phyloP scores from a whole-genome alignment of 2,113 vertebrate genomes.

The Lucifuga dentata region DNA sequence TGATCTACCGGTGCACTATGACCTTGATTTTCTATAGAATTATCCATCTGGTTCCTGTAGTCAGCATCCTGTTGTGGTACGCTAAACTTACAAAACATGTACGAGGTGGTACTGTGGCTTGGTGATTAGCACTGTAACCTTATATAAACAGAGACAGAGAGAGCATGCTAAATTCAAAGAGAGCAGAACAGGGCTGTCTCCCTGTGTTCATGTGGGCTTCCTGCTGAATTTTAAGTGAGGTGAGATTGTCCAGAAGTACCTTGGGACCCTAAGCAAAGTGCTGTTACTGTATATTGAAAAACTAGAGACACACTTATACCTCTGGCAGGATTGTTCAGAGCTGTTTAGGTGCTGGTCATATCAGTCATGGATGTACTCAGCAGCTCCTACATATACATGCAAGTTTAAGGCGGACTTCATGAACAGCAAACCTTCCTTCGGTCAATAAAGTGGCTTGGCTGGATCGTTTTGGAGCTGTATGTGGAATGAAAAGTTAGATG shows the following conservation, averaged over 20 bases:
- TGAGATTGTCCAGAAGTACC: background rate
- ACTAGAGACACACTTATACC: too few relatives aligned
- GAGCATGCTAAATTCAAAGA: background rate
- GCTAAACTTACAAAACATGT: slow-evolving; percentile 19
- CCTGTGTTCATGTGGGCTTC: background rate
- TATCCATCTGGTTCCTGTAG: slow-evolving; percentile 64
- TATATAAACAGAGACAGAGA: background rate
- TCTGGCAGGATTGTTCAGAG: too few relatives aligned
- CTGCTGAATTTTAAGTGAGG: background rate
- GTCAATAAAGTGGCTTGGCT: too few relatives aligned
- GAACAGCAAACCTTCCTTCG: too few relatives aligned
- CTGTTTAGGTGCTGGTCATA: too few relatives aligned
- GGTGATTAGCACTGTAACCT: slow-evolving; percentile 15
- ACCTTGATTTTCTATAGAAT: slow-evolving; percentile 59
- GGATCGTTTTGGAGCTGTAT: too few relatives aligned
- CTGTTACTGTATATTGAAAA: too few relatives aligned
- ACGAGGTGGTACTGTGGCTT: slow-evolving; percentile 12
- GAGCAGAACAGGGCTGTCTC: background rate
- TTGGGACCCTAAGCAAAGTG: too few relatives aligned
- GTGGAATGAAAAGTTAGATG: too few relatives aligned
- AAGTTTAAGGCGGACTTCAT: too few relatives aligned
- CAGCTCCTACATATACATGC: too few relatives aligned
- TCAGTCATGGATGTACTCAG: too few relatives aligned
- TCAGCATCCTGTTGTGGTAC: slow-evolving; percentile 28
- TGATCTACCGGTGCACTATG: slow-evolving; percentile 24